A percentile compares a stretch with the other conserved stretches of the same genome.
phyloP scores from a whole-genome alignment of 2,113 vertebrate species.

The Seriola aureovittata region DNA sequence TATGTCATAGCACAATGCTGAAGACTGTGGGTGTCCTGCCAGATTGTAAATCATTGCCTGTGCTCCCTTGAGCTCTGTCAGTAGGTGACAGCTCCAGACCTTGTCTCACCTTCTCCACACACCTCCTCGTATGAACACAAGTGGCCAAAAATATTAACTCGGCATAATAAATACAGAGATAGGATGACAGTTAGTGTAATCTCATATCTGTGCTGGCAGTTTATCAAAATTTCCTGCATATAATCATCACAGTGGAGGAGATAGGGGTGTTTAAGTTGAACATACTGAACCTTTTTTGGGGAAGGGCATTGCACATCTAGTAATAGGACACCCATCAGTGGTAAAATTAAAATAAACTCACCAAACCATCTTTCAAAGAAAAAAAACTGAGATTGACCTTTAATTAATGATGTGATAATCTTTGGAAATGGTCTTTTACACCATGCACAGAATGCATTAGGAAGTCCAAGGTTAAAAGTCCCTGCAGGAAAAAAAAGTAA shows the following conservation, averaged over 20 bases:
- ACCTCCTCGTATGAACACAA: constrained; percentile 27
- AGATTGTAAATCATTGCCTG: constrained; percentile 64
- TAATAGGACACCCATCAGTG: not conserved
- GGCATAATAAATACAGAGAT: constrained; percentile 50
- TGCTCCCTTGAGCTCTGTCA: constrained; percentile 47
- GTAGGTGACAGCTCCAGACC: constrained; percentile 63
- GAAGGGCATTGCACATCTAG: not conserved
- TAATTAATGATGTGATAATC: not conserved
- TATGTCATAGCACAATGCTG: constrained; percentile 52
- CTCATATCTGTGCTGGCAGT: constrained; percentile 40
- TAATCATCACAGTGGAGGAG: constrained; percentile 26
- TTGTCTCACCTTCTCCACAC: constrained; percentile 44
- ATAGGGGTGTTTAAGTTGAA: constrained; percentile 32
- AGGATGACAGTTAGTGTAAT: constrained; percentile 48
- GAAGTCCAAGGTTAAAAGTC: not conserved
- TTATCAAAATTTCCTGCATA: constrained; percentile 58
- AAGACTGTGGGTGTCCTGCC: constrained; percentile 58
- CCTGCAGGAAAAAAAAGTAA: not conserved
- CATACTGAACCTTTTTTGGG: not conserved
- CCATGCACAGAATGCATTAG: not conserved
- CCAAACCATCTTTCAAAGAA: not conserved
- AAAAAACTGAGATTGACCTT: not conserved
- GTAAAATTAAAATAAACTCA: not conserved
- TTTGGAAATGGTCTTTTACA: not conserved
- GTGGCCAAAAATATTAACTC: constrained; percentile 40